phyloP scores from a whole-genome alignment of 2,113 vertebrate genomes.

The Sula dactylatra region DNA sequence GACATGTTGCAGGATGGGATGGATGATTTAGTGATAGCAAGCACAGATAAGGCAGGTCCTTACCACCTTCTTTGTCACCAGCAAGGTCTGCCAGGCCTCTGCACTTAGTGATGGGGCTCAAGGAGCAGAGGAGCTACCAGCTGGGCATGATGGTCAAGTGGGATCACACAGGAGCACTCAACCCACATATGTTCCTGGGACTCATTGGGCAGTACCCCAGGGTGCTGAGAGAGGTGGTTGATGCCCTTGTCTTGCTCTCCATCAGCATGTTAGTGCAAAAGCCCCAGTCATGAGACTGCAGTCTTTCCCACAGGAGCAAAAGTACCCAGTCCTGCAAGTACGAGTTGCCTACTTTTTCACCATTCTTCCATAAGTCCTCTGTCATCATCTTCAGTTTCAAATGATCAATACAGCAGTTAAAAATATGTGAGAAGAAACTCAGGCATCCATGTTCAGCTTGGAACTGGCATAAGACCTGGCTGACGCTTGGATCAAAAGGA shows the following conservation, averaged over 20 bases:
- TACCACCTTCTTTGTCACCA: background rate
- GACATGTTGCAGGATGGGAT: too few relatives aligned
- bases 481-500: background rate
- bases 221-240: background rate
- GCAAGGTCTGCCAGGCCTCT: background rate
- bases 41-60: background rate
- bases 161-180: background rate
- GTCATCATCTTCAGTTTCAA: background rate
- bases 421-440: background rate
- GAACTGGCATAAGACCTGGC: background rate
- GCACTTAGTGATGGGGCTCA: background rate
- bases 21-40: background rate
- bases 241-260: background rate
- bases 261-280: background rate
- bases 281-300: background rate
- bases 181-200: rapidly evolving
- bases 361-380: background rate
- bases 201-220: background rate
- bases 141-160: too few relatives aligned
- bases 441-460: background rate
- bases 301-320: background rate
- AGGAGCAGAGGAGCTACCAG: background rate
- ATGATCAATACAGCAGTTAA: background rate
- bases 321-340: background rate
- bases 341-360: background rate